Evolutionary conservation across 92 coral and sea anemone species (phyloP), one percentile per base, ranked within the genome.

Genomic region (Zoanthus gigantus): DNA sequence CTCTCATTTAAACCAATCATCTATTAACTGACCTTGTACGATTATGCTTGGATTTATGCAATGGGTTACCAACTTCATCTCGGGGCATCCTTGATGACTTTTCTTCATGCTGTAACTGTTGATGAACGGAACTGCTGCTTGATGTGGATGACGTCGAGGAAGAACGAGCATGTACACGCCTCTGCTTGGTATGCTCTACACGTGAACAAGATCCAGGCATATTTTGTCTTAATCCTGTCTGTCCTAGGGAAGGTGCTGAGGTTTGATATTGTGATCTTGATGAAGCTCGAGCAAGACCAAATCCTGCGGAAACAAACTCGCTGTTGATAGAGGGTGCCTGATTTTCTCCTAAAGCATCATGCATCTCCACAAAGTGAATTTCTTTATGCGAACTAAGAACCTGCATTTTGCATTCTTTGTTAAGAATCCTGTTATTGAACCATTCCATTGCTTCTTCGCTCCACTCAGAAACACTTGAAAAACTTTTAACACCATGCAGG

Each of bases 361-460:
- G 84, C 44, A 91, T 44, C 31, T 88, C 66, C 52, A 91, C 87
- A 63, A 78, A 88, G 29, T 54, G 72, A 9, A 79, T 74, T 44
- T 91, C 92, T 15, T 82, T 60, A 44, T 72, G 83, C 28, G 71
- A 86, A 42, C 86, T 71, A 48, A 71, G 14, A 9, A 92, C 89
- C 9, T 89, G 93, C 8, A 85, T 91, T 53, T 84, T 87, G 63
- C 93, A 92, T 52, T 86, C 88, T 8, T 74, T 87, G 60, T 93
- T 91, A 7, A 97, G 88, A 74, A 95, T 86, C 79, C 83, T 88
- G 57, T 88, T 85, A 48, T 79, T 89, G 63, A 96, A 90, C 67
- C 86, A 75, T 9, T 83, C 80, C 5, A 86, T 88, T 15, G 89
- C 90, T 79, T 92, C 96, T 28, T 88, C 84, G 2, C 93, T 73